phyloP scores from a whole-genome alignment of 2,888 invertebrate species.

The Eurytoma adleriae region DNA sequence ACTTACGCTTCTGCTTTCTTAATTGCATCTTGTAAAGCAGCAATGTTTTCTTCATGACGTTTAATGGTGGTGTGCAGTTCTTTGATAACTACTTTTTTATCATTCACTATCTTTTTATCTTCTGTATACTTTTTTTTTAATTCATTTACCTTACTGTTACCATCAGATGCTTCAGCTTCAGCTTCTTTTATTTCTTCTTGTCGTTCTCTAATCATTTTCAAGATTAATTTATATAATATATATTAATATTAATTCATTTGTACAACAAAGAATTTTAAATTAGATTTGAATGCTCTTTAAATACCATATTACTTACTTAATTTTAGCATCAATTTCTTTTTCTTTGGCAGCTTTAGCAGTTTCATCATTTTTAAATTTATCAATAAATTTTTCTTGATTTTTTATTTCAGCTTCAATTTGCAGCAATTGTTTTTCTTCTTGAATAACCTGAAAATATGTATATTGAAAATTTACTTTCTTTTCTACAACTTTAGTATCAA shows the following conservation, averaged over 20 bases:
- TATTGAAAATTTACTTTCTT: conserved; percentile 9
- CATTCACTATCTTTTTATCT: conserved; percentile 59
- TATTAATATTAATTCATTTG: no score
- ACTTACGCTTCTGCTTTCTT: conserved; percentile 71
- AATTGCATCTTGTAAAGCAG: conserved; percentile 64
- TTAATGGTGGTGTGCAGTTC: conserved; percentile 64
- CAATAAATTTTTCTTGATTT: conserved; percentile 69
- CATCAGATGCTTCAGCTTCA: conserved; percentile 60
- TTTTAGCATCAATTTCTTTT: conserved; percentile 67
- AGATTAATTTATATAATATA: conserved; percentile 16
- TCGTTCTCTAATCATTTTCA: conserved; percentile 58
- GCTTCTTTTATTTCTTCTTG: conserved; percentile 59
- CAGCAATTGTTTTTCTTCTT: conserved; percentile 71
- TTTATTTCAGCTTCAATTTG: conserved; percentile 73
- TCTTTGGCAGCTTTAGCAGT: conserved; percentile 61
- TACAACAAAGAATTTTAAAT: no score
- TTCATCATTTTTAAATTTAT: conserved; percentile 61
- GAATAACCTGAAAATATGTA: conserved; percentile 17
- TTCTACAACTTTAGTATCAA: not conserved
- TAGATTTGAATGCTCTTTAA: conserved; percentile 58
- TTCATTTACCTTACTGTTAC: conserved; percentile 54
- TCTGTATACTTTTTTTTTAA: conserved; percentile 57
- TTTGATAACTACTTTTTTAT: conserved; percentile 61
- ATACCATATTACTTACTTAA: conserved; percentile 72
- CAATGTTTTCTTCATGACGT: conserved; percentile 70